Evolutionary conservation across 2,888 invertebrate genomes (phyloP).

Genomic region (Lagria hirta): DNA sequence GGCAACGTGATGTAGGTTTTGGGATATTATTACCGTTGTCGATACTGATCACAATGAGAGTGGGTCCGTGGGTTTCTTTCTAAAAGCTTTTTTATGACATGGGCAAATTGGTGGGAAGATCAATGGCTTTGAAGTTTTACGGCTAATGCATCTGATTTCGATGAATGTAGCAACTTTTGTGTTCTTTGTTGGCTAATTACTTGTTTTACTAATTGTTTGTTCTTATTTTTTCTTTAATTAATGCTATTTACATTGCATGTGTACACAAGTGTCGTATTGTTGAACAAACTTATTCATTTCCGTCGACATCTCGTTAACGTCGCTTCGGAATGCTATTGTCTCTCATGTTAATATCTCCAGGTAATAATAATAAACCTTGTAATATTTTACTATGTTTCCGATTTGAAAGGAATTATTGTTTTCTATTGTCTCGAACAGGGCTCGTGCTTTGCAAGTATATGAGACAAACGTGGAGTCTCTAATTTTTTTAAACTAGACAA

Average conservation of each 20-base stretch:
- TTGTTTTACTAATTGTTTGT: too few relatives aligned
- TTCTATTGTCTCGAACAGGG: too few relatives aligned
- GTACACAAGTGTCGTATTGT: constrained; percentile 28
- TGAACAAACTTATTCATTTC: constrained; percentile 34
- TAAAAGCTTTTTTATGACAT: constrained; percentile 37
- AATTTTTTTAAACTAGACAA: background rate
- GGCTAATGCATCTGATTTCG: too few relatives aligned
- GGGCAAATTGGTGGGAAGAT: too few relatives aligned
- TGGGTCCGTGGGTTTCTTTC: constrained; percentile 27
- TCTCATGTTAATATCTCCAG: constrained; percentile 32
- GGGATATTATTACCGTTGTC: constrained; percentile 35
- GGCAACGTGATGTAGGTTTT: constrained; percentile 16
- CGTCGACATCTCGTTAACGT: constrained; percentile 32
- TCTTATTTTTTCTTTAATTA: too few relatives aligned
- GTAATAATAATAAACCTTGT: constrained; percentile 30
- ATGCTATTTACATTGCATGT: constrained; percentile 21
- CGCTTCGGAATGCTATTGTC: constrained; percentile 34
- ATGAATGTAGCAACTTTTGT: too few relatives aligned
- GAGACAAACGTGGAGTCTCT: background rate
- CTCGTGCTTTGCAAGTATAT: constrained; percentile 27
- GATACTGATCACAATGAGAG: constrained; percentile 38
- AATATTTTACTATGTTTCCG: constrained; percentile 28
- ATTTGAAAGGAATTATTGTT: constrained; percentile 28
- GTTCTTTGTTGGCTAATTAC: too few relatives aligned
- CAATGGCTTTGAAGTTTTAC: too few relatives aligned